These are phyloP conservation scores for Leucophenga montana DNA, from an alignment of 2,888 invertebrate species.

Conservation along the genomic window DNA sequence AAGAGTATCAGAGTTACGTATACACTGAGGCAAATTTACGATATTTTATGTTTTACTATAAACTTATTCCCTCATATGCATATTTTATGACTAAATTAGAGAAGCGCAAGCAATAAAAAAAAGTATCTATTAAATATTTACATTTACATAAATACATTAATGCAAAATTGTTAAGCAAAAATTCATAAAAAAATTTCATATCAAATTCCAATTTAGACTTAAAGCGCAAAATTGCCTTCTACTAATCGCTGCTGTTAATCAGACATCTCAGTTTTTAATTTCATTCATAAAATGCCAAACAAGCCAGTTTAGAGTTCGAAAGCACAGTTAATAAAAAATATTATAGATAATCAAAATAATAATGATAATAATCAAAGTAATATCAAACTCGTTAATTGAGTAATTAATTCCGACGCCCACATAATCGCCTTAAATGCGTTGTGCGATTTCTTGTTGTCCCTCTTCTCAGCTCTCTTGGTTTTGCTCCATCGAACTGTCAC, in stretches of 20 bases:
- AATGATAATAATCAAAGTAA: neutral
- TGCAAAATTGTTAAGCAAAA: too few species aligned
- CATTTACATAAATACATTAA: neutral
- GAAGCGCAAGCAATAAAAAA: slow-evolving; percentile 11
- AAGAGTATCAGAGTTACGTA: too few species aligned
- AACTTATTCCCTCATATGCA: slow-evolving; percentile 49
- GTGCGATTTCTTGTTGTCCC: neutral
- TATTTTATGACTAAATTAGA: slow-evolving; percentile 68
- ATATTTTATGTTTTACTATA: slow-evolving; percentile 24
- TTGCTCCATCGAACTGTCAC: neutral
- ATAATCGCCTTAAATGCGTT: too few species aligned
- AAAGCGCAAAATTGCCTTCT: neutral
- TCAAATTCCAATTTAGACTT: neutral
- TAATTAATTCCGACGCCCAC: slow-evolving; percentile 63
- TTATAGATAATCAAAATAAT: neutral
- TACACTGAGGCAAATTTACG: too few species aligned
- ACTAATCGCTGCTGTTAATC: neutral
- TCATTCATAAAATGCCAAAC: slow-evolving; percentile 9
- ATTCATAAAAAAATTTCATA: neutral
- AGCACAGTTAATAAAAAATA: neutral
- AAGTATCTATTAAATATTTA: slow-evolving; percentile 21
- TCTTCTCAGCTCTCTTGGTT: neutral
- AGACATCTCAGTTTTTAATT: slow-evolving; percentile 8
- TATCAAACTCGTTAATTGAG: slow-evolving; percentile 56
- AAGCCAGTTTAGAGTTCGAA: neutral